Evolutionary conservation across 2,888 invertebrate genomes (phyloP).

Genomic region (Silvanus unidentatus): DNA sequence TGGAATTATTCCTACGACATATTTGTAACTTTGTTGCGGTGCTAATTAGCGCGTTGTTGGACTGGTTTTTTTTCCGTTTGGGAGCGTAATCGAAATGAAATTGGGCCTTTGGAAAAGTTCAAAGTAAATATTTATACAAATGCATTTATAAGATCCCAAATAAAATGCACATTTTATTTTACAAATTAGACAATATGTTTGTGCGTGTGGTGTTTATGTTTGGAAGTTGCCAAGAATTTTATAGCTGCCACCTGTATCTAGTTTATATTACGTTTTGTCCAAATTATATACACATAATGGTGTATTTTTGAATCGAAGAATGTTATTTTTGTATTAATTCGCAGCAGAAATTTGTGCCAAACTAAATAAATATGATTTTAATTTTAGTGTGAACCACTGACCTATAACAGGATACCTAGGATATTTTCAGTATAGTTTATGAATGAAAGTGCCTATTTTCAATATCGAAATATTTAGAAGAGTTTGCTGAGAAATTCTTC

Average conservation of each 20-base stretch:
- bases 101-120: too few relatives aligned
- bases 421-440: slow-evolving; percentile 12
- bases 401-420: slow-evolving; percentile 21
- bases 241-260: slow-evolving; percentile 21
- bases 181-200: too few relatives aligned
- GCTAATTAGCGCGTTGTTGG: too few relatives aligned
- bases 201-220: not conserved
- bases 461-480: too few relatives aligned
- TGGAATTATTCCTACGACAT: too few relatives aligned
- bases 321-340: slow-evolving; percentile 20
- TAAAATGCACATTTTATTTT: too few relatives aligned
- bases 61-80: not conserved
- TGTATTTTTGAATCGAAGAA: slow-evolving; percentile 20
- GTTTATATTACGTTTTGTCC: slow-evolving; percentile 13
- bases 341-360: slow-evolving; percentile 18
- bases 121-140: too few relatives aligned
- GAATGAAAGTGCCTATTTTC: slow-evolving; percentile 14
- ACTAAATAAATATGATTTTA: slow-evolving; percentile 20
- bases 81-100: too few relatives aligned
- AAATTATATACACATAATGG: slow-evolving; percentile 19
- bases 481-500: too few relatives aligned
- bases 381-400: slow-evolving; percentile 23
- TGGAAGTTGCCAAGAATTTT: slow-evolving; percentile 10
- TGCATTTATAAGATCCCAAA: too few relatives aligned
- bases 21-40: too few relatives aligned